phyloP scores from a whole-genome alignment of 2,888 invertebrate species.

The Hirudinaria manillensis region DNA sequence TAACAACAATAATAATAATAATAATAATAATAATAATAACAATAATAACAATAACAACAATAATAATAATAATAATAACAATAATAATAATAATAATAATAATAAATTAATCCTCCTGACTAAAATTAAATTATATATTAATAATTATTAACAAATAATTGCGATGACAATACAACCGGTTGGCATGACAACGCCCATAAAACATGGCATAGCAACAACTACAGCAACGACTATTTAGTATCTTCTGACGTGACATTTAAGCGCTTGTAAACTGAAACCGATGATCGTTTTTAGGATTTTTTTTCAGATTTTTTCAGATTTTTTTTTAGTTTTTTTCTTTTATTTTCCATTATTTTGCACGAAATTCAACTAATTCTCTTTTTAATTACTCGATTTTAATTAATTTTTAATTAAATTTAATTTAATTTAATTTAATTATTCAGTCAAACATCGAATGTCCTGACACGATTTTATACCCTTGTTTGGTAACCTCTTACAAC shows the following conservation, averaged over 20 bases:
- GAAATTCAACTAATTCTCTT: no score
- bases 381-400: no score
- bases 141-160: not conserved
- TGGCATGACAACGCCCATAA: no score
- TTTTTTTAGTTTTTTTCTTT: no score
- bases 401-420: no score
- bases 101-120: not conserved
- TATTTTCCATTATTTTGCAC: no score
- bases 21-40: conserved; percentile 4
- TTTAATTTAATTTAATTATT: no score
- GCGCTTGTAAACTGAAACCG: not conserved
- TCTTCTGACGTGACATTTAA: not conserved
- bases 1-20: not conserved
- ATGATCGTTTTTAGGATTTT: no score
- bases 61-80: not conserved
- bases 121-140: not conserved
- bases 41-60: not conserved
- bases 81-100: not conserved
- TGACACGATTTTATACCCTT: no score
- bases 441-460: no score
- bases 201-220: not conserved
- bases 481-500: no score
- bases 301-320: not conserved
- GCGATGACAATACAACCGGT: no score
- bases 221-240: not conserved